Base-by-base conservation (phyloP, 2,797 vertebrate genomes). In the Centroberyx gerrardi region DNA sequence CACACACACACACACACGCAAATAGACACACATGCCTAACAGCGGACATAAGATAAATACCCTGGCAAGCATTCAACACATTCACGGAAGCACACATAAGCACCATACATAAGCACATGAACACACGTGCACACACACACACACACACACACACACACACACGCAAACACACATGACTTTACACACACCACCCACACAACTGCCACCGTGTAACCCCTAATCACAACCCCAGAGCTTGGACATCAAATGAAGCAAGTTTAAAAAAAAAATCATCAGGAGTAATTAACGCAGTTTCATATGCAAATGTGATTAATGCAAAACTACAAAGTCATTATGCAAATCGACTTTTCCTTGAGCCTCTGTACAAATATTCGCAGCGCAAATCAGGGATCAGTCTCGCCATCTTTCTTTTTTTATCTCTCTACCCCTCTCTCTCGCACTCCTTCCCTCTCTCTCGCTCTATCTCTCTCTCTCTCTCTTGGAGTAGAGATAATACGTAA, bases 241-340 rank as follows among this genome's bases (percentile, higher is more conserved):
- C 97, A 98, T 98, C 97, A 98, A 99, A 98, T 99, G 97, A 97
- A 96, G 97, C 95, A 97, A 96, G 96, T 97, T 96, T 80, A 81
- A 83, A 95, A 96, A 82, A 97, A 96, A 96, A 96, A 98, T 98
- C 97, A 99, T 98, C 97, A 97, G 97, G 97, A 99, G 97, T 99
- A 99, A 99, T 99, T 99, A 99, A 99, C 96, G 97, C 97, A 97
- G 98, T 97, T 99, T 99, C 98, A 99, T 99, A 99, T 99, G 98
- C 98, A 99, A 99, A 99, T 99, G 98, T 98, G 97, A 99, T 99
- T 99, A 99, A 99, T 99, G 97, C 97, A 97, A 97, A 99, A 99
- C 97, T 98, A 98, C 98, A 99, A 99, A 99, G 98, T 99, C 97
- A 98, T 99, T 99, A 99, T 99, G 98, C 97, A 98, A 99, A 99